Conservation (phyloP, 2,888 invertebrate genomes). For the Agapetus fuscipes region DNA sequence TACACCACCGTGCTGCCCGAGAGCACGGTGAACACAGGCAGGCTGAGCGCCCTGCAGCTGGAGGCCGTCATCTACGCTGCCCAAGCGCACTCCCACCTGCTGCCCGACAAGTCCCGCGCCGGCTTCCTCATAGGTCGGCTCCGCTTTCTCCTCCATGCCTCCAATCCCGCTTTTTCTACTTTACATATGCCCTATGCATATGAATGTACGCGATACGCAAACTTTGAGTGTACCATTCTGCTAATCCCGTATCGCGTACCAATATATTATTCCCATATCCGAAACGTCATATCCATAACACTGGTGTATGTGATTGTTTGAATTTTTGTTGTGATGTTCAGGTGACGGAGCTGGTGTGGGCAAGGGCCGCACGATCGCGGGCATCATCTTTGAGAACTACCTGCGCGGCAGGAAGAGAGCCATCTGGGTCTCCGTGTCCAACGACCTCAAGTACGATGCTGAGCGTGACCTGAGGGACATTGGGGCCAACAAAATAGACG, state of each 20-base stretch:
- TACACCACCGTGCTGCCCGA: slow-evolving; percentile 78
- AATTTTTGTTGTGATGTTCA: too few relatives aligned
- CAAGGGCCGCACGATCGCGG: slow-evolving; percentile 95
- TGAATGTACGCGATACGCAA: too few relatives aligned
- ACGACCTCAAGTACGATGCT: slow-evolving; percentile 96
- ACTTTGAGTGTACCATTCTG: too few relatives aligned
- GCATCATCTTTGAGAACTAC: slow-evolving; percentile 97
- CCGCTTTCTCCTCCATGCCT: too few relatives aligned
- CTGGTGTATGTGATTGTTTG: too few relatives aligned
- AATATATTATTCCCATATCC: too few relatives aligned
- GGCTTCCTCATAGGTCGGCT: slow-evolving; percentile 93
- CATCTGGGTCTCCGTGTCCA: slow-evolving; percentile 98
- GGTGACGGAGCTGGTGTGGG: slow-evolving; percentile 98
- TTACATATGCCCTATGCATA: too few relatives aligned
- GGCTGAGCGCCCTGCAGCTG: slow-evolving; percentile 89
- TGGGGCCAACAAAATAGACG: slow-evolving; percentile 83
- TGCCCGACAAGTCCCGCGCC: slow-evolving; percentile 83
- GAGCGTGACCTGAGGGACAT: slow-evolving; percentile 94
- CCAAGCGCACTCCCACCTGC: slow-evolving; percentile 87
- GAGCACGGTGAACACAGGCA: slow-evolving; percentile 72
- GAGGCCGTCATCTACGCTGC: slow-evolving; percentile 97
- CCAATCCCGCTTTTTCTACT: too few relatives aligned
- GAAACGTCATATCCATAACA: too few relatives aligned
- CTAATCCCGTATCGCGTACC: too few relatives aligned
- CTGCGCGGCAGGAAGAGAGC: slow-evolving; percentile 86